Percentiles rank a stretch among this genome's conserved stretches.
phyloP scores from a whole-genome alignment of 2,113 vertebrate species.

The Clarias gariepinus region DNA sequence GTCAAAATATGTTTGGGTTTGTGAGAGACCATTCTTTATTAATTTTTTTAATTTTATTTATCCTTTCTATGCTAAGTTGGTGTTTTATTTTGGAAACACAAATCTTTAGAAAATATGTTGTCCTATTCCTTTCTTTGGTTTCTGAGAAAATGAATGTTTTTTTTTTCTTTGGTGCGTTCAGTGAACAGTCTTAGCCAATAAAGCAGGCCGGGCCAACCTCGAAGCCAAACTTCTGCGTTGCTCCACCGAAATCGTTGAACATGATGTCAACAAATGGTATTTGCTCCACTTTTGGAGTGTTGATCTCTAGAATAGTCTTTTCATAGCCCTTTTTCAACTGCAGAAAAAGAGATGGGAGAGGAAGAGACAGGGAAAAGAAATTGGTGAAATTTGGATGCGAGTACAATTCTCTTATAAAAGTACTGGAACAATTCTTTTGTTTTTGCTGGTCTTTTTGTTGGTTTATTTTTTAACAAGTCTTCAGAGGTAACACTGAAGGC shows the following conservation, averaged over 20 bases:
- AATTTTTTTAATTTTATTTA: conserved; percentile 58
- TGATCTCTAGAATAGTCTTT: conserved; percentile 93
- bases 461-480: not conserved
- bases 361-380: not conserved
- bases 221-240: conserved; percentile 97
- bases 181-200: conserved; percentile 87
- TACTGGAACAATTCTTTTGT: not conserved
- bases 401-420: not conserved
- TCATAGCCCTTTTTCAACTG: conserved; percentile 94
- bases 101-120: conserved; percentile 65
- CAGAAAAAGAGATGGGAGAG: not conserved
- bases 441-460: not conserved
- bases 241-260: conserved; percentile 97
- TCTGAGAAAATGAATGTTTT: conserved; percentile 69
- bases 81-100: conserved; percentile 77
- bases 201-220: conserved; percentile 99
- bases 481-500: not conserved
- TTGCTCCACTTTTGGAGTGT: conserved; percentile 95
- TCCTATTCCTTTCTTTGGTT: conserved; percentile 70
- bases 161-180: conserved; percentile 58
- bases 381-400: not conserved
- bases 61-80: conserved; percentile 67
- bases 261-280: conserved; percentile 96
- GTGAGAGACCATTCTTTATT: conserved; percentile 66
- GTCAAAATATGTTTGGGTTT: conserved; percentile 83